Conservation (phyloP, 1,140 invertebrate genomes). For the Trachymyrmex cornetzi region DNA sequence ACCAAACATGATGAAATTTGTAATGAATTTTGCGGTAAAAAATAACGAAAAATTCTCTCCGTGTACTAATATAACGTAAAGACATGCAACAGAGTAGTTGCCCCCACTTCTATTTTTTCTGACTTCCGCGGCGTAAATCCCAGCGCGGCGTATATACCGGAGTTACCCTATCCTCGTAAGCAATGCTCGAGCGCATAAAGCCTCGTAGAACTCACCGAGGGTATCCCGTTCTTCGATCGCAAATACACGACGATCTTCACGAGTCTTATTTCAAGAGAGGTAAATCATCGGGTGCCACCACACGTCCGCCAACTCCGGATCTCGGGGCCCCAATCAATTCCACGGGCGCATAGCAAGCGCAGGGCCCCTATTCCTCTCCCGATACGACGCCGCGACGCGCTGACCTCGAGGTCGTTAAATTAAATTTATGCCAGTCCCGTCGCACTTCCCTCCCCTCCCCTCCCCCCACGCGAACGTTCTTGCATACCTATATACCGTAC, state of each 20-base stretch:
- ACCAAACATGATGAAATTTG: too few relatives aligned
- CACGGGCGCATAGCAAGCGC: not conserved
- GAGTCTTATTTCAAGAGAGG: conserved; percentile 30
- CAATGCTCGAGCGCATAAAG: conserved; percentile 10
- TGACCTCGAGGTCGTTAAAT: conserved; percentile 61
- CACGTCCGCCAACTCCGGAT: conserved; percentile 2
- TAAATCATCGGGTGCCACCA: conserved; percentile 53
- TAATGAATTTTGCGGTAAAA: too few relatives aligned
- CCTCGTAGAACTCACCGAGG: not conserved
- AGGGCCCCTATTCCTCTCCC: not conserved
- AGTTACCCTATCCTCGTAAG: not conserved
- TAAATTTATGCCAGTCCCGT: conserved; percentile 60
- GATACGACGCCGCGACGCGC: conserved; percentile 13
- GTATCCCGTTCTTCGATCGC: not conserved
- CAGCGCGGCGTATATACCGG: too few relatives aligned
- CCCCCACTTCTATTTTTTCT: too few relatives aligned
- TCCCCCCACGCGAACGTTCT: not conserved
- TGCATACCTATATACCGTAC: conserved; percentile 7
- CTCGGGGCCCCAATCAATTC: conserved; percentile 36
- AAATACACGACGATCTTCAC: conserved; percentile 7
- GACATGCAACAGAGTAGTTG: too few relatives aligned
- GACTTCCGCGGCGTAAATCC: too few relatives aligned
- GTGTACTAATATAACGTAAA: too few relatives aligned
- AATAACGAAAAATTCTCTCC: too few relatives aligned
- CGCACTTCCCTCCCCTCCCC: not conserved